Conservation (phyloP, 2,888 invertebrate species). For the Hyposoter dolosus region DNA sequence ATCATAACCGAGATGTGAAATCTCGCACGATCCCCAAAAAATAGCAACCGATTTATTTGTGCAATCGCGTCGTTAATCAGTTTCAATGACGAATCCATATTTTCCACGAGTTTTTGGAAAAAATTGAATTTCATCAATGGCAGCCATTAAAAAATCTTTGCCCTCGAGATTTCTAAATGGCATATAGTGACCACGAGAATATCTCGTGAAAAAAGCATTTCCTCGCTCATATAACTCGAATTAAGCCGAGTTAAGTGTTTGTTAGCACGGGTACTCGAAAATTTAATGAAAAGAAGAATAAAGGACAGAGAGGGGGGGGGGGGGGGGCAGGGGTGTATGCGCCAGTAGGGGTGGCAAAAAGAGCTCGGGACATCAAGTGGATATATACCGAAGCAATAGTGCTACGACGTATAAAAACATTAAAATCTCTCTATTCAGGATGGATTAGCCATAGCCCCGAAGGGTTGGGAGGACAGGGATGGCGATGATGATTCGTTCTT, state of each 20-base stretch:
- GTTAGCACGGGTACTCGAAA: constrained; percentile 57
- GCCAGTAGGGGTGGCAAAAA: constrained; percentile 9
- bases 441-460: constrained; percentile 80
- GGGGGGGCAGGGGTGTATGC: constrained; percentile 73
- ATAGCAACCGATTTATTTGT: not conserved
- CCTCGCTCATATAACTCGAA: constrained; percentile 1
- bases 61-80: not conserved
- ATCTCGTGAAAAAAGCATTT: not conserved
- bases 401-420: constrained; percentile 83
- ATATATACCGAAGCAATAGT: constrained; percentile 80
- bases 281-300: constrained; percentile 47
- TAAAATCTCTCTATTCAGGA: constrained; percentile 84
- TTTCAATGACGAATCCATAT: not conserved
- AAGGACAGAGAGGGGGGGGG: constrained; percentile 70
- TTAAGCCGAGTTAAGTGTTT: constrained; percentile 6
- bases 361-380: constrained; percentile 82
- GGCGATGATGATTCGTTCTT: constrained; percentile 46
- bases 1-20: too few species aligned
- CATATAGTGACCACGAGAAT: not conserved
- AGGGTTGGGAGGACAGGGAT: not conserved
- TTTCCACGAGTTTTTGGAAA: not conserved
- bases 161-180: not conserved
- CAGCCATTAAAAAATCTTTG: not conserved
- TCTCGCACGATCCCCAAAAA: not conserved
- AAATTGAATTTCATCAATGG: not conserved